These are phyloP conservation scores for Ctenomys sociabilis DNA, from an alignment of 2,113 vertebrate genomes.

Conservation along the genomic window DNA sequence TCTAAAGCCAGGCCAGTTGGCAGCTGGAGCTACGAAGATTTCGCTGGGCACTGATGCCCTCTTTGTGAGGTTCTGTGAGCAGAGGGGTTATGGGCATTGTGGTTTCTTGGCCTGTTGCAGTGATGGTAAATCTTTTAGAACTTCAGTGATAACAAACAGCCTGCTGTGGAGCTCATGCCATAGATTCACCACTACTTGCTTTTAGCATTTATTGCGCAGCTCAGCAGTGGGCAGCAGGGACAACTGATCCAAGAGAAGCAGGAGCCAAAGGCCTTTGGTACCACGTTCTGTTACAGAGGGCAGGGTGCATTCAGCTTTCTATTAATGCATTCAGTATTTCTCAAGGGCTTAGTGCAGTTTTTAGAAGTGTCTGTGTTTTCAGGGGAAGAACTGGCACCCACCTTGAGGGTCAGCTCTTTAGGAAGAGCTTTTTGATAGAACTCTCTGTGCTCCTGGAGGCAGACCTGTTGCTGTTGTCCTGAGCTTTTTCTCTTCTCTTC, in stretches of 20 bases:
- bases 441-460: background rate
- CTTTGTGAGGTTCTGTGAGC: background rate
- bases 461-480: background rate
- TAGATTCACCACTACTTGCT: background rate
- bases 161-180: background rate
- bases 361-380: background rate
- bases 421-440: background rate
- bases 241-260: background rate
- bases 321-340: background rate
- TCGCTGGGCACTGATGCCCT: background rate
- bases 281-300: background rate
- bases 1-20: background rate
- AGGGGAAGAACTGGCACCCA: background rate
- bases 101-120: background rate
- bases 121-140: background rate
- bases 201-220: background rate
- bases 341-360: background rate
- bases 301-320: background rate
- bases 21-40: constrained; percentile 28
- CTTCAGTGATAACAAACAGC: background rate
- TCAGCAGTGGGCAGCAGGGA: background rate
- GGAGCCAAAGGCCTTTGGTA: background rate
- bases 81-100: background rate
- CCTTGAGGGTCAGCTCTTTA: background rate
- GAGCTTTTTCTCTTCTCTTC: too few species aligned